Evolutionary conservation across 2,113 vertebrate genomes (phyloP).

Genomic region (Brachyhypopomus occidentalis): DNA sequence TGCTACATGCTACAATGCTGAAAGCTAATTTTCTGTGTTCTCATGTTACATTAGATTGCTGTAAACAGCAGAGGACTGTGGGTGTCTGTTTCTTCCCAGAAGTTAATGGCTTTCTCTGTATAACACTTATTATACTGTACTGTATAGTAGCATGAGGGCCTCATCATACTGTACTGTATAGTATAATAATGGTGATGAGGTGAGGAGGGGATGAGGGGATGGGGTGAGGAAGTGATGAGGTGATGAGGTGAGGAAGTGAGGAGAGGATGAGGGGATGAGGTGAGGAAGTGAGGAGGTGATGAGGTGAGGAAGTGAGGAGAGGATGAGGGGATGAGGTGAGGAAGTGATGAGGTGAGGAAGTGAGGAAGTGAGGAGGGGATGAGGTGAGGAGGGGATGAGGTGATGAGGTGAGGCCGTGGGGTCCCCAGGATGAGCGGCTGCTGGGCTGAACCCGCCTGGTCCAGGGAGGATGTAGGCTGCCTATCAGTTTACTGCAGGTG

Average conservation of each 20-base stretch:
- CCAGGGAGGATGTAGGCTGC: conserved; percentile 11
- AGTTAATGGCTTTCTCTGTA: conserved; percentile 11
- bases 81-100: conserved; percentile 26
- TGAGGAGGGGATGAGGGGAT: too few species aligned
- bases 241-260: too few species aligned
- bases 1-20: too few species aligned
- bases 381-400: conserved; percentile 26
- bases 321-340: too few species aligned
- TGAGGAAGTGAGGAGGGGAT: too few species aligned
- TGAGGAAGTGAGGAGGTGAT: too few species aligned
- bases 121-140: neutral
- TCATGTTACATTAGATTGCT: conserved; percentile 10
- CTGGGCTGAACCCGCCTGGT: conserved; percentile 4
- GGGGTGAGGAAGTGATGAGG: too few species aligned
- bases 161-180: too few species aligned
- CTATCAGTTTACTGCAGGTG: conserved; percentile 39
- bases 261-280: too few species aligned
- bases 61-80: conserved; percentile 20
- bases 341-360: too few species aligned
- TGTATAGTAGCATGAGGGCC: conserved; percentile 2
- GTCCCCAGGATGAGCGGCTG: neutral
- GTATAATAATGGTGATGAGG: too few species aligned
- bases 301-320: too few species aligned
- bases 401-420: conserved; percentile 32
- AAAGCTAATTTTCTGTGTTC: neutral